A percentile compares a stretch with the other conserved stretches of the same genome.
phyloP scores from a whole-genome alignment of 2,797 vertebrate genomes.

The Lateolabrax maculatus region DNA sequence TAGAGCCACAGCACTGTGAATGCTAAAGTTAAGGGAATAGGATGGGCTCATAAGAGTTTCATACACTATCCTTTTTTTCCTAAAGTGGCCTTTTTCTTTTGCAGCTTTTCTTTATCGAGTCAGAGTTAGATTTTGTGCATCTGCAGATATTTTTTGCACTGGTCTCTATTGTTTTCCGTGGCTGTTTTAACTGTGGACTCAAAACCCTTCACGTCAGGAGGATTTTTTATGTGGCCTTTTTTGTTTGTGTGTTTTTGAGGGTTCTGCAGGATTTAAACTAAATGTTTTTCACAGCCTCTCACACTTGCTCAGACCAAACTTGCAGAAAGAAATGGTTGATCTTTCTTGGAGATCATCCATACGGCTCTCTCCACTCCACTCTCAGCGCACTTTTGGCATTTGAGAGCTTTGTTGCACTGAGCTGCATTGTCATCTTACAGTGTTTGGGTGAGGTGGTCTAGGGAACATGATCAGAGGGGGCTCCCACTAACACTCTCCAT shows the following conservation, averaged over 20 bases:
- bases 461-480: slow-evolving; percentile 40
- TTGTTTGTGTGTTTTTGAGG: slow-evolving; percentile 59
- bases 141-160: slow-evolving; percentile 50
- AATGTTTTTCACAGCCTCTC: slow-evolving; percentile 61
- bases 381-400: slow-evolving; percentile 8
- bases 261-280: slow-evolving; percentile 46
- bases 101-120: slow-evolving; percentile 27
- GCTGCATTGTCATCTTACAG: slow-evolving; percentile 41
- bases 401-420: slow-evolving; percentile 30
- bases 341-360: slow-evolving; percentile 38
- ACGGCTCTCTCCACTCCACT: slow-evolving; percentile 23
- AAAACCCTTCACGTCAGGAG: slow-evolving; percentile 64
- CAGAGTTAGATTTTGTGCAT: slow-evolving; percentile 44
- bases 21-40: slow-evolving; percentile 44
- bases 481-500: slow-evolving; percentile 54
- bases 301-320: slow-evolving; percentile 44
- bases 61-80: slow-evolving; percentile 51
- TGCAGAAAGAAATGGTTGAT: slow-evolving; percentile 34
- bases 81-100: slow-evolving; percentile 12
- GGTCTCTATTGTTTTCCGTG: slow-evolving; percentile 69
- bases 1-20: slow-evolving; percentile 37
- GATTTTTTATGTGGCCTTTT: slow-evolving; percentile 73
- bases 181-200: slow-evolving; percentile 64
- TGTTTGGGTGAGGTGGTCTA: slow-evolving; percentile 54
- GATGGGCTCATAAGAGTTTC: slow-evolving; percentile 39